Evolutionary conservation across 2,797 vertebrate genomes (phyloP).

Genomic region (Sebastes ruberrimus): DNA sequence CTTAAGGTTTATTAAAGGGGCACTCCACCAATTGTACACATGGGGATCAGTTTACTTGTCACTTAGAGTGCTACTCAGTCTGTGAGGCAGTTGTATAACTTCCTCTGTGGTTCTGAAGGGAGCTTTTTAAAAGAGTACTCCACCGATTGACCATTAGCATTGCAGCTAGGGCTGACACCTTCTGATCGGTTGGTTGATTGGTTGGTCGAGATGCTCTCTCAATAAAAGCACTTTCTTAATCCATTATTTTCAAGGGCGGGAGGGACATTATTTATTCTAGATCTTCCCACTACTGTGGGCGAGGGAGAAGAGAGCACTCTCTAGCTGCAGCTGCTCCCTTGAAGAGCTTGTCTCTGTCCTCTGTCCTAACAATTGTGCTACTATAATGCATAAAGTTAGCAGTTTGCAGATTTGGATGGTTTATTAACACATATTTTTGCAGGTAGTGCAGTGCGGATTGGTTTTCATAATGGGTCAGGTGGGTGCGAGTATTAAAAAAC

Average conservation of each 20-base stretch:
- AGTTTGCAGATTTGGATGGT: not conserved
- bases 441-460: not conserved
- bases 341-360: not conserved
- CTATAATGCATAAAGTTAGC: not conserved
- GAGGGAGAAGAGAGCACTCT: too few relatives aligned
- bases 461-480: not conserved
- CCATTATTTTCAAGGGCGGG: not conserved
- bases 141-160: not conserved
- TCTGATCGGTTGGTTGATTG: not conserved
- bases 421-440: not conserved
- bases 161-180: not conserved
- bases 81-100: not conserved
- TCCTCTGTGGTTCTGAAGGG: not conserved
- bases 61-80: not conserved
- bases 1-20: slow-evolving; percentile 28
- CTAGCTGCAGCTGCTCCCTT: not conserved
- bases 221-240: not conserved
- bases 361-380: not conserved
- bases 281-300: not conserved
- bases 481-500: not conserved
- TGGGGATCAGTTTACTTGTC: slow-evolving; percentile 3
- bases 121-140: slow-evolving; percentile 2
- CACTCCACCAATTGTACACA: slow-evolving; percentile 2
- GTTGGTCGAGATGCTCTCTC: not conserved
- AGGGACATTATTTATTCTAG: not conserved